These are phyloP conservation scores for Horisme vitalbata DNA, from an alignment of 2,888 invertebrate genomes.

Conservation along the genomic window DNA sequence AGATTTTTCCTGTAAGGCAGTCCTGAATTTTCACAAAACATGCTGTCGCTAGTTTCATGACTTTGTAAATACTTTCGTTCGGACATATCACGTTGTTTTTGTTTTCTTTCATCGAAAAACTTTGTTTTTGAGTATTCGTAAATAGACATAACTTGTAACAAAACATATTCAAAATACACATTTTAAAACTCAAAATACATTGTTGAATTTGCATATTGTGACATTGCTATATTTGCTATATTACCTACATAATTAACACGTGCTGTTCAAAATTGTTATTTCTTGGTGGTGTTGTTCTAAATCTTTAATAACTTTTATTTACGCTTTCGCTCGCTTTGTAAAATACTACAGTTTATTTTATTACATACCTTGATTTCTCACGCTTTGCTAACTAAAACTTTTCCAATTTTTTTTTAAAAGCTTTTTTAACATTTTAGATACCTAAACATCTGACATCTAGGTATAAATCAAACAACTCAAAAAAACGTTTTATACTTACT, in stretches of 20 bases:
- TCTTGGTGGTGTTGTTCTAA: too few species aligned
- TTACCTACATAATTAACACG: too few species aligned
- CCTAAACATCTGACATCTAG: too few species aligned
- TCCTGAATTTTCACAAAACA: conserved; percentile 34
- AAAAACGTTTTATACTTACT: too few species aligned
- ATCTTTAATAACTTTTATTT: neutral
- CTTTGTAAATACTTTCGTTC: conserved; percentile 42
- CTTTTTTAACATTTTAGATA: neutral
- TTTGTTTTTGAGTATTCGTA: conserved; percentile 5
- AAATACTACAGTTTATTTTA: neutral
- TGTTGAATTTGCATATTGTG: too few species aligned
- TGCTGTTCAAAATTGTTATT: too few species aligned
- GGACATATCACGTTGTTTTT: neutral
- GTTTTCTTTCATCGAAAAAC: conserved; percentile 1
- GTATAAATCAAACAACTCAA: too few species aligned
- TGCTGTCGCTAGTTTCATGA: conserved; percentile 41
- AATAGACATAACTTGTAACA: conserved; percentile 5
- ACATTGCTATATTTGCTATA: too few species aligned
- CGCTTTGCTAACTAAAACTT: conserved; percentile 19
- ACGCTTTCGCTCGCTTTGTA: conserved; percentile 5
- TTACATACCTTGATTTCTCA: conserved; percentile 14
- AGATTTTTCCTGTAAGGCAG: conserved; percentile 53
- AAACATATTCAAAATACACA: neutral
- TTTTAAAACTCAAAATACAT: too few species aligned
- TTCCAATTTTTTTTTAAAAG: neutral